Evolutionary conservation across 2,113 vertebrate genomes (phyloP), one percentile per base, ranked within the genome.

Genomic region (Pelobates fuscus): DNA sequence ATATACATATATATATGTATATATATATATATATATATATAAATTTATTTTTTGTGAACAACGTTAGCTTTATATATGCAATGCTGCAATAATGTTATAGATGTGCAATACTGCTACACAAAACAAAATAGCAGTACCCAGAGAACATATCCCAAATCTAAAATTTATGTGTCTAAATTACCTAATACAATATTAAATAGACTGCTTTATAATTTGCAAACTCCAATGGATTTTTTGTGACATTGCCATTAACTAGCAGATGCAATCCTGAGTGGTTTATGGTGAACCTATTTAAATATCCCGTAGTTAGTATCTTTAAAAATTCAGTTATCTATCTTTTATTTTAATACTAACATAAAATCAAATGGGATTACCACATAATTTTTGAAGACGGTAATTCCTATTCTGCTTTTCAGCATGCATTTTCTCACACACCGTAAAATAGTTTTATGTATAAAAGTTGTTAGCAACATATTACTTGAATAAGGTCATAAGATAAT

Each of bases 151-250:
- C n/a, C n/a, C n/a, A n/a, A n/a, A n/a, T n/a, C n/a, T 30, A 58
- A 57, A n/a, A 69, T 30, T 21, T 57, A 49, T 41, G 67, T 20
- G 54, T 20, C 67, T 69, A 58, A 69, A 69, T 69, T 23, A 27
- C 27, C 49, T 57, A 69, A 57, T 69, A 30, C 52, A 69, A 69
- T 69, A 69, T 69, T 69, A 57, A 69, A 37, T 24, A 57, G 67
- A 23, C 27, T 55, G 3, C 26, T 44, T 54, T 41, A 52, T 57
- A 57, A 69, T 55, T 24, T 69, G 55, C 49, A 69, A 32, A 15
- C 20, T 55, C n/a, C 52, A 24, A 57, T 69, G 67, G 55, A 69
- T 57, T 69, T n/a, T 68, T 68, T 52, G 32, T 69, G 67, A 58
- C 52, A 41, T 24, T 44, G 26, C 30, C 67, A 69, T 69, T 69